Evolutionary conservation across 2,113 vertebrate genomes (phyloP), one percentile per base, ranked within the genome.

Genomic region (Aptenodytes forsteri): DNA sequence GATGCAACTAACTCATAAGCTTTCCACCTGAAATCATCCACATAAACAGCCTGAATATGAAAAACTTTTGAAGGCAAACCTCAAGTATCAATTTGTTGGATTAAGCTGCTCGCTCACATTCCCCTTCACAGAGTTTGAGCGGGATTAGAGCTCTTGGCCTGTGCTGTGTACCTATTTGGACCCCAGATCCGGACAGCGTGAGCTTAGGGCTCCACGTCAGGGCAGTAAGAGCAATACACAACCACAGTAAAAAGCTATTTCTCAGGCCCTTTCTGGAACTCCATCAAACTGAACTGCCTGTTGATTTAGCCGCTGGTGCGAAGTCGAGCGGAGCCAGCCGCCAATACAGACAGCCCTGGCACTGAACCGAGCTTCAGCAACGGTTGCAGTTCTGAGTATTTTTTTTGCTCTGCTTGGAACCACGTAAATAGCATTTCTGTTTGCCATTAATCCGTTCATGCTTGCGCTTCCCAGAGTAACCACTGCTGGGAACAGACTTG

Each of bases 161-260:
- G 20, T 5, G 16, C 70, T 6, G 19, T 0, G 8, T 2, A 4
- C 50, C 13, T 5, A 0, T 17, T 8, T 1, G 61, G 30, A 47
- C 12, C 40, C 67, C 54, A 2, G 16, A 44, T 20, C 13, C 2
- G 2, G 44, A 11, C 1, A 16, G 36, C 3, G 3, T 3, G 30
- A 67, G 42, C 85, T 42, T 1, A 17, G 38, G 40, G 73, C 83
- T 78, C n/a, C 54, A 8, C 14, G 1, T 30, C 55, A 16, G 46
- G 14, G 38, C 81, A n/a, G 42, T 0, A 1, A 40, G 40, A 70
- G 56, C 71, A n/a, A 66, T 2, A 12, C 42, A 38, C 54, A 34
- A 13, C 42, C 49, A 5, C 27, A 40, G 66, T 1, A 16, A 36
- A 52, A 76, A 64, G 80, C 75, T 29, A 2, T 34, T 85, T 81